Evolutionary conservation across 2,797 vertebrate species (phyloP), one percentile per base, ranked within the genome.

Genomic region (Dryobates pubescens): DNA sequence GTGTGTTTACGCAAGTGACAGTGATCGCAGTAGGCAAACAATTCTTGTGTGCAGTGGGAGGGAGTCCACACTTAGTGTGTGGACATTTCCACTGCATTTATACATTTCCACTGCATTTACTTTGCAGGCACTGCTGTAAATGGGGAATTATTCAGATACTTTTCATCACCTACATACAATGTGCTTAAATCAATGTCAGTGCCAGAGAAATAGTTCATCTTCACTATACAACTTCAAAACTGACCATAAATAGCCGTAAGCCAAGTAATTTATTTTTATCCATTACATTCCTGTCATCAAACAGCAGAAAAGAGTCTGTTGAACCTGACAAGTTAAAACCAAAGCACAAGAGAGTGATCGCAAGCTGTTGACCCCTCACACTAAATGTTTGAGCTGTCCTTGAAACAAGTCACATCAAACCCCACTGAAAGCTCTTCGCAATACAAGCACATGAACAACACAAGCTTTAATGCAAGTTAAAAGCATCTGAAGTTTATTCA

Each of bases 401-500:
- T 63, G 3, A 13, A 4, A 4, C 7, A 34, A 58, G 8, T 4
- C n/a, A 17, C 16, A 70, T 14, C 7, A 57, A 75, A 85, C 30
- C 22, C 47, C 65, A 59, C 56, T 47, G 49, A 32, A 54, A 71
- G 34, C 12, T 85, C 43, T 41, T 56, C 56, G 20, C 49, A n/a
- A 59, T 6, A 24, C 30, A 61, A 85, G 45, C 56, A 64, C 1
- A 0, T 11, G 69, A 49, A 49, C 26, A 61, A 80, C 18, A 36
- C 18, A 72, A 93, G 30, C n/a, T 20, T 82, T 47, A 27, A n/a
- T 1, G 1, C 22, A 18, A 78, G 24, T 32, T 18, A 56, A 32
- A 67, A 76, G 47, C 38, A 81, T 5, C 9, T 49, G 0, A 53
- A 78, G 63, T 65, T 76, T 29, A 78, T 85, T 93, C 96, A 99